Base-by-base conservation (phyloP, 2,797 vertebrate genomes). In the Dipus sagitta region DNA sequence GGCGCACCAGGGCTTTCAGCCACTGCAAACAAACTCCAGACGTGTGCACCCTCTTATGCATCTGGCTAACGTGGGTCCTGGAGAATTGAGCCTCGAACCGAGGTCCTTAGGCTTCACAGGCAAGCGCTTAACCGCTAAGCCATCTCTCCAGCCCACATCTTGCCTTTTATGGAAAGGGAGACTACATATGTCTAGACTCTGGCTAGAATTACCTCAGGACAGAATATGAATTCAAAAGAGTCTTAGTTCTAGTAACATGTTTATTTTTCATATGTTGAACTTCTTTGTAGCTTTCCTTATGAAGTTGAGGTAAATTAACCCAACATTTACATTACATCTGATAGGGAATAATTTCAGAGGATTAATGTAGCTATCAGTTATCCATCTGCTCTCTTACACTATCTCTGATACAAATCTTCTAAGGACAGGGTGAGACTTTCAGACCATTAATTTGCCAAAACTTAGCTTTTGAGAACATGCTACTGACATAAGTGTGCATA, bases 381-480 rank as follows among this genome's bases (percentile, higher is more conserved):
- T 30, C 85, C 5, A 10, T 78, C 2, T 15, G 26, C 38, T 62
- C 10, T 34, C 28, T 47, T 23, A 26, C 1, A 38, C 8, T 11
- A 13, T 71, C 32, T 91, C 42, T 76, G 54, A 80, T 80, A 76
- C 4, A 67, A 74, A 67, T 47, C 14, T 52, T 60, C 1, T 30
- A 84, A 24, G 38, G 77, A 28, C 34, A 83, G 26, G 17, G 15
- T 65, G 42, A 88, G 52, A 28, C 26, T 91, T 94, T 88, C 9
- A 67, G 67, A 70, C 20, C 20, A 68, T 10, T 72, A 74, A 62
- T 72, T 86, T 84, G 26, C 23, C 62, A 38, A 72, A 60, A 80
- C 42, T 64, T 38, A 38, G 20, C 30, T 93, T 87, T 85, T 30
- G 30, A 95, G 79, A 87, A 93, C 80, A 81, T 32, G 74, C 1